These are phyloP conservation scores for Danio jaintianensis DNA, from an alignment of 2,797 vertebrate genomes.

Conservation along the genomic window DNA sequence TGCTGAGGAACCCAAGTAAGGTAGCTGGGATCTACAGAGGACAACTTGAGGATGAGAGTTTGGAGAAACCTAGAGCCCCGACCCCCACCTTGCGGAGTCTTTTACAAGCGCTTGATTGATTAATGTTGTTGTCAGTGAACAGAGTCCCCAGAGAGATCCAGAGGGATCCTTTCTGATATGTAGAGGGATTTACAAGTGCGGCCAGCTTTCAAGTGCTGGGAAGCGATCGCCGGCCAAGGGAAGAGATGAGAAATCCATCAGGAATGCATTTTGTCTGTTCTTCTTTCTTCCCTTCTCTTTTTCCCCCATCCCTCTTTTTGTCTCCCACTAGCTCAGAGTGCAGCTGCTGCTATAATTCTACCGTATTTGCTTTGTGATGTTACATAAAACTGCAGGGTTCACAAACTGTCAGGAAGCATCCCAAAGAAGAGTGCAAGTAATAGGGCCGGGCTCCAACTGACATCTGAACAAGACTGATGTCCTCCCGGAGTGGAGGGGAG, in stretches of 20 bases:
- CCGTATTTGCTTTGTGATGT: conserved; percentile 73
- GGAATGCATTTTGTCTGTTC: conserved; percentile 82
- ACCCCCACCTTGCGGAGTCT: conserved; percentile 60
- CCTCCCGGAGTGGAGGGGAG: conserved; percentile 51
- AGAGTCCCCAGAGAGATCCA: conserved; percentile 79
- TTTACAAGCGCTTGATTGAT: conserved; percentile 80
- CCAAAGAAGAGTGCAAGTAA: conserved; percentile 42
- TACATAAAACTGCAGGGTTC: conserved; percentile 69
- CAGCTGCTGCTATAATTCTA: conserved; percentile 91
- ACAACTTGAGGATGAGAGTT: conserved; percentile 70
- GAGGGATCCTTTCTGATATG: conserved; percentile 83
- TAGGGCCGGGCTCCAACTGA: conserved; percentile 32
- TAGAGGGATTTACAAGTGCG: conserved; percentile 88
- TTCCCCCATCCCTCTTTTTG: conserved; percentile 26
- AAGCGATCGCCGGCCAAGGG: conserved; percentile 85
- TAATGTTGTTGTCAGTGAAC: conserved; percentile 81
- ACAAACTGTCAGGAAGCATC: conserved; percentile 63
- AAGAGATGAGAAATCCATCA: conserved; percentile 89
- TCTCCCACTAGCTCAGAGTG: conserved; percentile 64
- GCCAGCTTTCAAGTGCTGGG: conserved; percentile 88
- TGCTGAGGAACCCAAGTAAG: conserved; percentile 12
- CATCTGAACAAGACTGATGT: conserved; percentile 52
- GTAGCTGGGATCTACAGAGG: conserved; percentile 12
- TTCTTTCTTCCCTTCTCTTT: conserved; percentile 48
- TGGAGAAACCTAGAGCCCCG: conserved; percentile 73